Evolutionary conservation across 2,797 vertebrate genomes (phyloP).

Genomic region (Hybognathus amarus): DNA sequence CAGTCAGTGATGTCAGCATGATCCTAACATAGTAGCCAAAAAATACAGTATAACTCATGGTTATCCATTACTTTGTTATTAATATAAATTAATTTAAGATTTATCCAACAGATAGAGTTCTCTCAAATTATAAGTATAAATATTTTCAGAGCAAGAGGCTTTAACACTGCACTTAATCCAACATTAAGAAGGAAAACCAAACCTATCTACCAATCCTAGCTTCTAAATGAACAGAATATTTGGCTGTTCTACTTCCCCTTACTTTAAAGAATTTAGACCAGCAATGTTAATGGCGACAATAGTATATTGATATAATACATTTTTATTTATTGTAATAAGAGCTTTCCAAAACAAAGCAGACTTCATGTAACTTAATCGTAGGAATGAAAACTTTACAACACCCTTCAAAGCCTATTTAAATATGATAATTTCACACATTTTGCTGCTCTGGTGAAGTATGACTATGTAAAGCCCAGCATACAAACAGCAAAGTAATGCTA

Average conservation of each 20-base stretch:
- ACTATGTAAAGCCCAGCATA: slow-evolving; percentile 12
- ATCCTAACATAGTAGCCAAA: neutral
- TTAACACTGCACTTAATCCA: neutral
- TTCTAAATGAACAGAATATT: neutral
- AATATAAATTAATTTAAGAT: neutral
- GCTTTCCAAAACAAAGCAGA: slow-evolving; percentile 63
- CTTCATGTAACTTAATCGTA: slow-evolving; percentile 35
- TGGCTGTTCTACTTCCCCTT: neutral
- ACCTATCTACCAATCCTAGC: neutral
- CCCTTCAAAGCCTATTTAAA: slow-evolving; percentile 50
- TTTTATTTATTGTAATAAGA: slow-evolving; percentile 60
- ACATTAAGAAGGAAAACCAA: neutral
- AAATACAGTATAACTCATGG: neutral
- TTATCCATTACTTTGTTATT: neutral
- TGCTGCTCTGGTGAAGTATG: slow-evolving; percentile 1
- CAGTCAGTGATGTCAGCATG: slow-evolving; percentile 11
- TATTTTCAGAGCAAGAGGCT: neutral
- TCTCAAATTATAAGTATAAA: neutral
- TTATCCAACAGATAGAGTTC: neutral
- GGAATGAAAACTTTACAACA: slow-evolving; percentile 56
- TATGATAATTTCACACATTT: slow-evolving; percentile 43
- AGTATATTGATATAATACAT: slow-evolving; percentile 50
- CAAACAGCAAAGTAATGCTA: slow-evolving; percentile 23
- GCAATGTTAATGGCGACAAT: slow-evolving; percentile 13
- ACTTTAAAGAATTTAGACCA: neutral